A percentile compares a stretch with the other conserved stretches of the same genome.
These are phyloP conservation scores for Orgyia antiqua DNA, from an alignment of 2,888 invertebrate genomes.

Conservation along the genomic window DNA sequence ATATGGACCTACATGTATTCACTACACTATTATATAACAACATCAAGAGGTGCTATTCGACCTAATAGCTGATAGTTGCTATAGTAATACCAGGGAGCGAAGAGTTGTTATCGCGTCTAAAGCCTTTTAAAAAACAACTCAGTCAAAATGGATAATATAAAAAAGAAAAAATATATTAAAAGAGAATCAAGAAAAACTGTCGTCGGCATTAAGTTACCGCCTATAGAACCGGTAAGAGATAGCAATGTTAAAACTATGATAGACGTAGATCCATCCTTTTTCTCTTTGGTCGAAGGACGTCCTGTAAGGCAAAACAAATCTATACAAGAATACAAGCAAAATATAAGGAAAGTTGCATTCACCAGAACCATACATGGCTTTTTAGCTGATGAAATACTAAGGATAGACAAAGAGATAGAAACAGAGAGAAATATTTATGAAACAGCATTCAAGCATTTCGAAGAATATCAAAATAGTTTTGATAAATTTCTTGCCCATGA, in stretches of 20 bases:
- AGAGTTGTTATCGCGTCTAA: too few relatives aligned
- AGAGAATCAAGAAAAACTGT: conserved; percentile 42
- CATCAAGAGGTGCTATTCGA: too few relatives aligned
- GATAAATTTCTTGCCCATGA: conserved; percentile 67
- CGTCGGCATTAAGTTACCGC: conserved; percentile 57
- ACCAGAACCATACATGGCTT: conserved; percentile 58
- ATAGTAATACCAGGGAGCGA: too few relatives aligned
- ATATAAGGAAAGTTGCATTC: conserved; percentile 62
- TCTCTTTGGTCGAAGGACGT: conserved; percentile 78
- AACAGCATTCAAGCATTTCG: conserved; percentile 55
- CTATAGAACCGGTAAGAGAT: conserved; percentile 44
- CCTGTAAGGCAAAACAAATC: conserved; percentile 77
- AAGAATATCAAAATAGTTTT: conserved; percentile 64
- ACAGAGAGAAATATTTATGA: conserved; percentile 53
- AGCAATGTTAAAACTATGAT: conserved; percentile 68
- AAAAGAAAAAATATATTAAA: conserved; percentile 39
- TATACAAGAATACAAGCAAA: conserved; percentile 72
- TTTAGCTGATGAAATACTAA: conserved; percentile 58
- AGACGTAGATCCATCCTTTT: conserved; percentile 82
- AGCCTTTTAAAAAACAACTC: too few relatives aligned
- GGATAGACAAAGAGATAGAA: conserved; percentile 61
- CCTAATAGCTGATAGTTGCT: too few relatives aligned
- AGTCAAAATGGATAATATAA: conserved; percentile 16
- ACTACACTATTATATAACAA: too few relatives aligned
- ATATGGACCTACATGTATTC: too few relatives aligned